Evolutionary conservation across 2,888 invertebrate genomes (phyloP), one percentile per base, ranked within the genome.

Genomic region (Eremobia ochroleuca): DNA sequence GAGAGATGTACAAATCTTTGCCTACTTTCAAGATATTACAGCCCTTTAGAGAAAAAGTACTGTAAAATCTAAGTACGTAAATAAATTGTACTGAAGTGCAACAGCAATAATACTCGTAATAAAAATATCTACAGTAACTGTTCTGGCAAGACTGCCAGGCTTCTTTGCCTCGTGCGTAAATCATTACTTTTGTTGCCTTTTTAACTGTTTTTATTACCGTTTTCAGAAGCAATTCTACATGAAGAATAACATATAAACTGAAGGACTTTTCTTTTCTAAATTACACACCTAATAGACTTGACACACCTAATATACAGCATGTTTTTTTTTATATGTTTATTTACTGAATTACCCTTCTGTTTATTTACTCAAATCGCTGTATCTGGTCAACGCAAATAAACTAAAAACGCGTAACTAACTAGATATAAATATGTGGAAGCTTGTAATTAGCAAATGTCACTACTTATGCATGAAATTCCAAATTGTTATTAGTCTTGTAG

Each of bases 141-240:
- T 81, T 82, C 89, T 89, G 90, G 91, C 91, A 88, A 86, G 83
- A 82, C 70, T 76, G 82, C 87, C 83, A 68, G 81, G 85, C 85
- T 87, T 81, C 88, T 88, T 89, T 86, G 87, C 75, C 82, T 82
- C 82, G 86, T 86, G 81, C 88, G 87, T 94, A 94, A 94, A 94
- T 94, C 93, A 94, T 90, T 81, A 88, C 88, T 85, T 88, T 90
- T 89, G 92, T 90, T 92, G 90, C 91, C 89, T 75, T 92, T 88
- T 90, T 90, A 91, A 91, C 91, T 90, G 86, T 91, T 90, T 89
- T 90, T 91, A 68, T 31, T 66, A 43, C 52, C 37, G 11, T 71
- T 61, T 68, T 43, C 61, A 66, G 34, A 62, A 31, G 52, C 25
- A 55, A 67, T 61, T 62, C 46, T 67, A 66, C 18, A n/a, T 68